Conservation (phyloP, 1,140 invertebrate genomes). For the Planococcus citri region DNA sequence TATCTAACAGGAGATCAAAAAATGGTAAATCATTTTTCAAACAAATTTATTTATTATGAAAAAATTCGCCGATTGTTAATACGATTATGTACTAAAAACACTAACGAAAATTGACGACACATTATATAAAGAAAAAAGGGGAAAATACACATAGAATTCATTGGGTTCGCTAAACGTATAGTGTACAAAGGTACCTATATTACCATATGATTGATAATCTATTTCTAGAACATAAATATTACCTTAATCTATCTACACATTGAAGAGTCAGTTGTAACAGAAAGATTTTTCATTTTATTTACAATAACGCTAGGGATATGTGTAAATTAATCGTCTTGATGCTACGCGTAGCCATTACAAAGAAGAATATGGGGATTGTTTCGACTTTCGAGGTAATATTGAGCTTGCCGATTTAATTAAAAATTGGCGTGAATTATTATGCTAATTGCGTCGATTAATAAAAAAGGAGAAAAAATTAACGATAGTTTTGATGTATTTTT, state of each 20-base stretch:
- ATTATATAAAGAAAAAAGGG: neutral
- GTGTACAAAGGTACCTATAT: neutral
- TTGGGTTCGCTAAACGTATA: neutral
- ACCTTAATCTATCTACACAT: neutral
- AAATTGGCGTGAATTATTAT: neutral
- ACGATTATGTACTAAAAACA: neutral
- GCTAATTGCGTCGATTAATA: neutral
- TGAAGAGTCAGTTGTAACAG: neutral
- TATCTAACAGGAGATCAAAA: too few species aligned
- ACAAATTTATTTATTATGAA: neutral
- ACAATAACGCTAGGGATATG: neutral
- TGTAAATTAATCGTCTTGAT: neutral
- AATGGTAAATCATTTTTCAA: neutral
- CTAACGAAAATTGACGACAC: conserved; percentile 6
- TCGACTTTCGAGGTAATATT: neutral
- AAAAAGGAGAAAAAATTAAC: neutral
- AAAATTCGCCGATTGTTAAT: neutral
- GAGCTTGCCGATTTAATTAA: neutral
- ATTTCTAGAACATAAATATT: neutral
- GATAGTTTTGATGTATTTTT: neutral
- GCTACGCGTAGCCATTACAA: neutral
- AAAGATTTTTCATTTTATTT: neutral
- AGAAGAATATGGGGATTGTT: neutral
- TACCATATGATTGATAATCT: neutral
- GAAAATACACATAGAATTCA: neutral